Conservation (phyloP, 1,140 invertebrate species). For the Leguminivora glycinivorella region DNA sequence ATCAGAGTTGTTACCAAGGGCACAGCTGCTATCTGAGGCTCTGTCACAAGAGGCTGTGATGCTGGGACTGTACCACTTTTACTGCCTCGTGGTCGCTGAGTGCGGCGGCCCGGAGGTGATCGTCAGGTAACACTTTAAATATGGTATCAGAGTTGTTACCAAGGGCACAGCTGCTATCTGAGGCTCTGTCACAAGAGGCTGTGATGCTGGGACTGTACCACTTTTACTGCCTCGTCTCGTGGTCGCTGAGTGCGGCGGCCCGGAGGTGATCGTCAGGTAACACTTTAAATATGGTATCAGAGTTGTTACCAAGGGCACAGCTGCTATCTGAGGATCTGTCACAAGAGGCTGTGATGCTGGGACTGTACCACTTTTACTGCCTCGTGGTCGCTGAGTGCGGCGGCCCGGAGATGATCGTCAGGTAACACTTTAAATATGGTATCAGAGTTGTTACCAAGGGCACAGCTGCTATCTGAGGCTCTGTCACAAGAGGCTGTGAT, state of each 20-base stretch:
- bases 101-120: constrained; percentile 81
- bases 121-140: constrained; percentile 61
- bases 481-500: no score
- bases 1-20: constrained; percentile 80
- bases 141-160: constrained; percentile 78
- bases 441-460: no score
- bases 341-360: no score
- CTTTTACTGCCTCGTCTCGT: constrained; percentile 78
- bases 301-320: no score
- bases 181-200: constrained; percentile 81
- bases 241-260: constrained; percentile 81
- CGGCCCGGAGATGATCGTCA: no score
- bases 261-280: constrained; percentile 78
- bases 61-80: constrained; percentile 82
- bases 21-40: constrained; percentile 81
- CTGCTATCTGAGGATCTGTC: no score
- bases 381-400: no score
- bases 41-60: constrained; percentile 82
- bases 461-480: no score
- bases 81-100: constrained; percentile 81
- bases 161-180: constrained; percentile 80
- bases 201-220: constrained; percentile 83
- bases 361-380: no score
- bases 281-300: no score
- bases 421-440: no score